Evolutionary conservation across 2,797 vertebrate species (phyloP), one percentile per base, ranked within the genome.

Genomic region (Brotula barbata): DNA sequence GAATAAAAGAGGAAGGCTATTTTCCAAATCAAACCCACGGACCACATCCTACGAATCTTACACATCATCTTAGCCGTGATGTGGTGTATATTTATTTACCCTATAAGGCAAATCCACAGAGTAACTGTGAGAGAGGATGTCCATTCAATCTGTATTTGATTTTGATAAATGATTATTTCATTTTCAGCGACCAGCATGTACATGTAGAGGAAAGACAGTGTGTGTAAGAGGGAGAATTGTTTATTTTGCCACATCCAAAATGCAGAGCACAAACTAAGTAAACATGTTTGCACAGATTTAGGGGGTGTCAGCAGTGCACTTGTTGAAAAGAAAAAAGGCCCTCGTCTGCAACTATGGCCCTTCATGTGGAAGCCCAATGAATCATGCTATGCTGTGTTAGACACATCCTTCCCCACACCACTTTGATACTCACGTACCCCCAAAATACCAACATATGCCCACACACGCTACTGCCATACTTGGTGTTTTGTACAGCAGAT

Each of bases 301-400:
- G 49, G 46, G 20, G 7, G 53, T 55, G 68, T 81, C 69, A 78
- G 58, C 70, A 64, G 33, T 68, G 41, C 34, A 20, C 43, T 75
- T 41, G 62, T 40, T 58, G 23, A 31, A 68, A 70, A 36, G 10
- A 11, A 39, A 75, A 77, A 85, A 67, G 22, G 4, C 64, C 55
- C 59, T 33, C 28, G 57, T 76, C 55, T 70, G 68, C 65, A 72
- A 63, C 20, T 81, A 71, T 78, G 49, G 53, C 7, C 36, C 61
- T 63, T 69, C 28, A 46, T 63, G 73, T 81, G 68, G 51, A 50
- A 62, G 42, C 1, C 1, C 10, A 55, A 15, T 82, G 73, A 87
- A 37, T 87, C 67, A 77, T 51, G 53, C 55, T 21, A 40, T 45
- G 36, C 57, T 59, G 43, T 64, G 49, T 61, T 45, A 76, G 43